Evolutionary conservation across 1,140 invertebrate genomes (phyloP).

Genomic region (Trissolcus basalis): DNA sequence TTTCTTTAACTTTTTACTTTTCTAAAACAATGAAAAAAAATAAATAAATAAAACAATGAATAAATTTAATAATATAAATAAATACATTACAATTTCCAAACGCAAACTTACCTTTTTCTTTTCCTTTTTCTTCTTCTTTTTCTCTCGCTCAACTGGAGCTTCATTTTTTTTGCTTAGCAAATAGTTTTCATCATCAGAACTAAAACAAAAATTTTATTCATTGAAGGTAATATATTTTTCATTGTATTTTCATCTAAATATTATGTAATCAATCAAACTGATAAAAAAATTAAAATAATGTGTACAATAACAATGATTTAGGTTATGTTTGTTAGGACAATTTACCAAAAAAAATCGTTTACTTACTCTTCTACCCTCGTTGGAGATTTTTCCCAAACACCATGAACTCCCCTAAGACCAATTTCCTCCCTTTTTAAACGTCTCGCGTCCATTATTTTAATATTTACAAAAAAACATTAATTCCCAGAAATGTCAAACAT

Average conservation of each 20-base stretch:
- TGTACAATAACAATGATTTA: conserved; percentile 1
- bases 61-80: neutral
- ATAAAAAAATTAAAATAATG: neutral
- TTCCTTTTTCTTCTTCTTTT: conserved; percentile 79
- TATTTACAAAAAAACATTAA: neutral
- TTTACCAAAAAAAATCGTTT: conserved; percentile 10
- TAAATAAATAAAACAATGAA: conserved; percentile 11
- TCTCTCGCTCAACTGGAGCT: conserved; percentile 77
- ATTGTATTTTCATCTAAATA: no score
- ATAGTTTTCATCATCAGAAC: conserved; percentile 76
- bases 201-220: conserved; percentile 41
- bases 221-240: conserved; percentile 23
- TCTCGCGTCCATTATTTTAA: conserved; percentile 25
- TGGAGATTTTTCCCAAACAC: conserved; percentile 86
- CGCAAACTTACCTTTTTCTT: conserved; percentile 76
- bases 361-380: conserved; percentile 78
- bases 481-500: neutral
- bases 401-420: conserved; percentile 80
- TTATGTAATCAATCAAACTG: neutral
- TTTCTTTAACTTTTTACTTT: conserved; percentile 55
- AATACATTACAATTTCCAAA: neutral
- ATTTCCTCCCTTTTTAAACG: conserved; percentile 79
- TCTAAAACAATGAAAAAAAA: conserved; percentile 16
- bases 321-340: conserved; percentile 7
- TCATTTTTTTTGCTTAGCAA: conserved; percentile 74